Conservation (phyloP, 2,797 vertebrate species). For the Channallabes apus region DNA sequence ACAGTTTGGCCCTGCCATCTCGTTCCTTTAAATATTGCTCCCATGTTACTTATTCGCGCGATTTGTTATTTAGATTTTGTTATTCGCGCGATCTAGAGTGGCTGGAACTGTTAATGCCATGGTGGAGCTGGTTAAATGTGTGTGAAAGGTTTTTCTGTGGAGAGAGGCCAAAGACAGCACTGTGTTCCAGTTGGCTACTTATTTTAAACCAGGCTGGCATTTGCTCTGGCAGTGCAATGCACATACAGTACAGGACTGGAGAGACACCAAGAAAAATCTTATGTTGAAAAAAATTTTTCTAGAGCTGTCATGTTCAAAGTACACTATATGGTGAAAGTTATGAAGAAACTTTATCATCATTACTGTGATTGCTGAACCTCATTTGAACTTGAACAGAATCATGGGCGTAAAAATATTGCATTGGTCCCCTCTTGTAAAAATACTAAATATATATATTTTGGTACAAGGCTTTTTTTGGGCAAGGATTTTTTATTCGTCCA, state of each 20-base stretch:
- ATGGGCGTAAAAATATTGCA: background rate
- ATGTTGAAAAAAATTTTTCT: background rate
- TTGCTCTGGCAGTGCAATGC: background rate
- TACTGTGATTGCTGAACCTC: background rate
- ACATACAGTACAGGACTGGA: background rate
- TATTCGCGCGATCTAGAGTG: too few species aligned
- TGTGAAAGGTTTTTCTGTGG: background rate
- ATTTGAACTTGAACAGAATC: background rate
- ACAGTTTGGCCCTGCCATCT: constrained; percentile 51
- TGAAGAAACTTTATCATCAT: background rate
- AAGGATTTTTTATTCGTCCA: background rate
- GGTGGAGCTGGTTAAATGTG: background rate
- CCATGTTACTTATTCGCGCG: constrained; percentile 69
- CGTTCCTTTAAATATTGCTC: constrained; percentile 53
- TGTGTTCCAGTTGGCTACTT: background rate
- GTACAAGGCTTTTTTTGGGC: background rate
- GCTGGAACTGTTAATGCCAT: constrained; percentile 40
- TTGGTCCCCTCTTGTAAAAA: background rate
- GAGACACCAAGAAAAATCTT: background rate
- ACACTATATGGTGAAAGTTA: background rate
- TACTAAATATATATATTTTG: too few species aligned
- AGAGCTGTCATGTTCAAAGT: background rate
- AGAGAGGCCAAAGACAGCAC: background rate
- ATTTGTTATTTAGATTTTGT: too few species aligned
- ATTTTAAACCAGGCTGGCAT: background rate